Conservation (phyloP, 2,888 invertebrate species). For the Lepidocyrtinus sp. region DNA sequence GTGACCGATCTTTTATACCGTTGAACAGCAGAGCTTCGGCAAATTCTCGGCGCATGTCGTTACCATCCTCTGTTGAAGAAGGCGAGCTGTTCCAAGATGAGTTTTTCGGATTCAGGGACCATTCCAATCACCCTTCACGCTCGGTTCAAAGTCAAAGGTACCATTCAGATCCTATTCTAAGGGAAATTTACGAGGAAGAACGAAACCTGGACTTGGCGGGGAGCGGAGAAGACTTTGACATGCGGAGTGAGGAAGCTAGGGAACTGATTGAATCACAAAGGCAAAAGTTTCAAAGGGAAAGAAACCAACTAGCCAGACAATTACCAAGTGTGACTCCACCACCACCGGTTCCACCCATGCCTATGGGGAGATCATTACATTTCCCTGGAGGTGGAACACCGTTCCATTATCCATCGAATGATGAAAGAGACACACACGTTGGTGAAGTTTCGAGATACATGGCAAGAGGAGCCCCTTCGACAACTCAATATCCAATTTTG, state of each 20-base stretch:
- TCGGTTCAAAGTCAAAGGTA: background rate
- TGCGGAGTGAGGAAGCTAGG: slow-evolving; percentile 48
- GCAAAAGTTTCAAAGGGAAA: background rate
- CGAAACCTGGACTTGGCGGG: slow-evolving; percentile 24
- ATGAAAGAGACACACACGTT: background rate
- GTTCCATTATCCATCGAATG: background rate
- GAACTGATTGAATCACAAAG: slow-evolving; percentile 41
- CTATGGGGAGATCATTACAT: background rate
- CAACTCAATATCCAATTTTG: slow-evolving; percentile 33
- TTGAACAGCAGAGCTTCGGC: background rate
- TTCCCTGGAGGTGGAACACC: background rate
- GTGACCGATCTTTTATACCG: background rate
- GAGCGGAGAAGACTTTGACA: slow-evolving; percentile 31
- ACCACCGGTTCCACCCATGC: background rate
- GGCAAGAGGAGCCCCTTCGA: background rate
- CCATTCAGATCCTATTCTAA: slow-evolving; percentile 42
- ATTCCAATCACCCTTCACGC: background rate
- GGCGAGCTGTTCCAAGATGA: background rate
- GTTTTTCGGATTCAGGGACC: slow-evolving; percentile 3
- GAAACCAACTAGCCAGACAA: background rate
- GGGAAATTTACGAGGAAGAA: slow-evolving; percentile 50
- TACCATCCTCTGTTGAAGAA: background rate
- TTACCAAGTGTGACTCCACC: background rate
- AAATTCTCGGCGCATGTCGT: background rate
- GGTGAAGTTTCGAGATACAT: background rate